Evolutionary conservation across 2,888 invertebrate genomes (phyloP).

Genomic region (Chloromyia formosa): DNA sequence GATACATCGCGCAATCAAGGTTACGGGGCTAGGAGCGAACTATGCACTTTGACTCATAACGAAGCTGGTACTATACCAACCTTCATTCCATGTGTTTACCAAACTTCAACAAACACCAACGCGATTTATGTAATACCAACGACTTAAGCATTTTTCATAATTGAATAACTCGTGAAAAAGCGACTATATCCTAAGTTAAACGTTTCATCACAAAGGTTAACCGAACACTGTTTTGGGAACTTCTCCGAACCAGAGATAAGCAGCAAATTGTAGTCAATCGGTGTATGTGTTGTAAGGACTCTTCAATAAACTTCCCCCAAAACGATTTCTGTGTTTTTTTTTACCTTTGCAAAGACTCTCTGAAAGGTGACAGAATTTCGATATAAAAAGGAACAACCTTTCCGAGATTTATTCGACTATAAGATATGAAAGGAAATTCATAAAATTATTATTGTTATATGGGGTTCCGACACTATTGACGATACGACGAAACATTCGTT

Average conservation of each 20-base stretch:
- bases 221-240: conserved; percentile 3
- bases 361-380: neutral
- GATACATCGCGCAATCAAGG: neutral
- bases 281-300: neutral
- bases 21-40: neutral
- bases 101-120: too few relatives aligned
- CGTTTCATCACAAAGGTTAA: neutral
- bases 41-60: too few relatives aligned
- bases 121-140: too few relatives aligned
- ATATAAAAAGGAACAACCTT: neutral
- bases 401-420: neutral
- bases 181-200: neutral
- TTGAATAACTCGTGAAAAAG: too few relatives aligned
- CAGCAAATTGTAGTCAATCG: neutral
- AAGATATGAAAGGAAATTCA: too few relatives aligned
- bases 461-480: neutral
- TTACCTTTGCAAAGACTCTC: neutral
- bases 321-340: neutral
- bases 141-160: too few relatives aligned
- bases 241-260: neutral
- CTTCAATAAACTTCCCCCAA: neutral
- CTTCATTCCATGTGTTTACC: too few relatives aligned
- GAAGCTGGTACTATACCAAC: too few relatives aligned
- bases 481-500: neutral
- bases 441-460: neutral